Percentiles rank a stretch among this genome's conserved stretches.
phyloP scores from a whole-genome alignment of 2,797 vertebrate species.

The Bovichtus diacanthus region DNA sequence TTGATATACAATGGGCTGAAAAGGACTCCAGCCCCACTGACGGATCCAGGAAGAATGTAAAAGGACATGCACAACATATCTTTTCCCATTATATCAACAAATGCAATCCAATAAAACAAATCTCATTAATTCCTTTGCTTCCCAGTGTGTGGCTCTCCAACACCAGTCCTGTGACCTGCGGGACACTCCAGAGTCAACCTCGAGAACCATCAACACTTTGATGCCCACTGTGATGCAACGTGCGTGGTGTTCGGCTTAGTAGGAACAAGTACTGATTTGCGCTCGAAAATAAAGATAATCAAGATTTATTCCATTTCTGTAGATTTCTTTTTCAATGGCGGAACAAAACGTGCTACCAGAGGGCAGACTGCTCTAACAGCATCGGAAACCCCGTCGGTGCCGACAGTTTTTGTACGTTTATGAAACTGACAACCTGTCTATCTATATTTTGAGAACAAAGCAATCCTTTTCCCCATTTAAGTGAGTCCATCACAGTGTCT shows the following conservation, averaged over 20 bases:
- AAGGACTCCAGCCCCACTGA: constrained; percentile 2
- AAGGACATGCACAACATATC: neutral
- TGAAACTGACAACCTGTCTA: neutral
- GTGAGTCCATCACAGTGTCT: neutral
- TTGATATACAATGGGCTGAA: neutral
- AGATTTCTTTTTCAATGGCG: neutral
- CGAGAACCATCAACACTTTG: no score
- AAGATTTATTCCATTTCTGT: neutral
- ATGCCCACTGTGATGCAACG: neutral
- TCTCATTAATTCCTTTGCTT: neutral
- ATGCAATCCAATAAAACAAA: neutral
- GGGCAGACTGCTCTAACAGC: neutral
- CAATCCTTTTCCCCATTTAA: neutral
- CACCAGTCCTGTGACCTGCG: neutral
- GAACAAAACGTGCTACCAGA: neutral
- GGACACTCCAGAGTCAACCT: neutral
- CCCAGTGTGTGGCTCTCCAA: neutral
- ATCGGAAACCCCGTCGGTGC: neutral
- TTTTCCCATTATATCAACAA: neutral
- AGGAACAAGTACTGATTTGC: neutral
- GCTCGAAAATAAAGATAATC: neutral
- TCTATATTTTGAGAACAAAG: constrained; percentile 5
- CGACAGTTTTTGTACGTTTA: neutral
- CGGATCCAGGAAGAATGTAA: neutral
- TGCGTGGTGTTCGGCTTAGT: neutral